Evolutionary conservation across 2,888 invertebrate genomes (phyloP), one percentile per base, ranked within the genome.

Genomic region (Hypomecis atomaria): DNA sequence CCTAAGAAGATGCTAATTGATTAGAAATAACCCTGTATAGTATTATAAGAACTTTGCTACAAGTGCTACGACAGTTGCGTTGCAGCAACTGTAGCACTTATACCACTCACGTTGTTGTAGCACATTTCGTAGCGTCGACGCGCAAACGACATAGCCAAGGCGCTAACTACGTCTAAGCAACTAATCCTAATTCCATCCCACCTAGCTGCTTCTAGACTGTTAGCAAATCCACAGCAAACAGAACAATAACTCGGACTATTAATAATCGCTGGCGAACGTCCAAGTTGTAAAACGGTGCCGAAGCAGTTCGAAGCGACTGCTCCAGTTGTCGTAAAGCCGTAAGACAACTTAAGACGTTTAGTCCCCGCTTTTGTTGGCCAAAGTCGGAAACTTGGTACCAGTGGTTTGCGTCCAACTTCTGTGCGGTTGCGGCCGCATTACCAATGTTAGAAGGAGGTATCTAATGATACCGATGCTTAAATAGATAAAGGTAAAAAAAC

Each of bases 241-340:
- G 71, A 75, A 78, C 78, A 78, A 78, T 81, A 79, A 78, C 62
- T 72, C 63, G 59, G 65, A 70, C 79, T 74, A 82, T 83, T 84
- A 82, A 84, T 83, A 85, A 81, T 78, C 77, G 70, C 79, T 85
- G 85, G 86, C 84, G 78, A 74, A 67, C 68, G 75, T 82, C 85
- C 85, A 85, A 86, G 73, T 83, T 74, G 73, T 79, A 78, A 78
- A 78, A 76, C 71, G 80, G 78, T 81, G 75, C 75, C 71, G 74
- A 78, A 83, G 78, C 77, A 77, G 76, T 77, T 72, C 73, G 69
- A 75, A 66, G 75, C 73, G 69, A 74, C 52, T 60, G 78, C 73
- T 76, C 73, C 66, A 79, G 79, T 82, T 79, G 80, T 78, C 78
- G 81, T 79, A 78, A 81, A 80, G 78, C 78, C 76, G 74, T 82